Base-by-base conservation (phyloP, 1,140 invertebrate species). In the Eumeta japonica region DNA sequence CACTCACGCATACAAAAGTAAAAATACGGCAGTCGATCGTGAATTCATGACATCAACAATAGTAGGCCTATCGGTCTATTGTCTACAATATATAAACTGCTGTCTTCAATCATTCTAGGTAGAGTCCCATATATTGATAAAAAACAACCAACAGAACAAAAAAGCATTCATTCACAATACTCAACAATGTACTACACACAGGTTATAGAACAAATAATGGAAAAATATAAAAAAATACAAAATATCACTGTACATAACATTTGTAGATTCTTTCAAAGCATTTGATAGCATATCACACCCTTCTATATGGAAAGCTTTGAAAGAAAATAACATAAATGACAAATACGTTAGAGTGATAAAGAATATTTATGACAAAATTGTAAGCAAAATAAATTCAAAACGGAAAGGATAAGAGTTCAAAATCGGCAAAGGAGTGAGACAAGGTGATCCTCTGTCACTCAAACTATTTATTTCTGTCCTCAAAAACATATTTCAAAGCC, bases 261-360 rank as follows among this genome's bases (percentile, higher is more conserved):
- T n/a, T n/a, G n/a, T n/a, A n/a, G n/a, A n/a, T n/a, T n/a, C n/a
- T n/a, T n/a, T 12, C 7, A 33, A 33, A 11, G 31, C 31, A 16
- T 33, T 33, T 4, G 31, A 33, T 16, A 17, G 15, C 15, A 33
- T 33, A 2, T 33, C 31, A 37, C 37, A 35, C 12, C 15, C 13
- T 11, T 35, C 20, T 13, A 35, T 46, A 24, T 46, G 39, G 39
- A 28, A n/a, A 15, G 17, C 35, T 17, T 15, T 46, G 18, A 35
- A 10, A 11, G 11, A 33, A 24, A 38, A 48, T 28, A 12, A 29
- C 18, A 34, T 44, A 2, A 27, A 38, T 28, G 16, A 16, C 1
- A 29, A 44, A 15, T 44, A 48, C 19, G 41, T 48, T 35, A 19
- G 35, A 9, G 14, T 41, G 10, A 10, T 48, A 20, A 48, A 38